phyloP scores from a whole-genome alignment of 2,888 invertebrate genomes.

The Crepidodera aurea region DNA sequence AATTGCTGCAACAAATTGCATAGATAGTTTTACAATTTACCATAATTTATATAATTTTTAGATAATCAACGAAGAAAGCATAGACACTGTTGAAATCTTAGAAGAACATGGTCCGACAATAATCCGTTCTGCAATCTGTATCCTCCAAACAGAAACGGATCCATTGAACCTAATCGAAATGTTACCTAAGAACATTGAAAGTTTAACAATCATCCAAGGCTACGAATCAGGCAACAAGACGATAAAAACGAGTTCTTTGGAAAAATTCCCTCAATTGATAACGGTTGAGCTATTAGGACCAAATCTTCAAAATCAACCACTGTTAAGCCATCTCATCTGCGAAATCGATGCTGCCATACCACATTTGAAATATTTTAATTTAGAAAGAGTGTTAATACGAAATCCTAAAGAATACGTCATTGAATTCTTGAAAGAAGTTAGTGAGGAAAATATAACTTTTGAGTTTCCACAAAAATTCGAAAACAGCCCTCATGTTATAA shows the following conservation, averaged over 20 bases:
- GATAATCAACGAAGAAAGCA: conserved; percentile 61
- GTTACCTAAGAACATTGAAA: conserved; percentile 64
- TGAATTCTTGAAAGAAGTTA: conserved; percentile 60
- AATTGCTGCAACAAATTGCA: too few relatives aligned
- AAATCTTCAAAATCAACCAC: conserved; percentile 52
- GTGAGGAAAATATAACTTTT: conserved; percentile 55
- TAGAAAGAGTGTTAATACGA: conserved; percentile 61
- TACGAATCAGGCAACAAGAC: conserved; percentile 63
- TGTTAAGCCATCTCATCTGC: conserved; percentile 58
- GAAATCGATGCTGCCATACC: conserved; percentile 63
- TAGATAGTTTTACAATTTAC: too few relatives aligned
- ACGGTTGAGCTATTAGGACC: conserved; percentile 70
- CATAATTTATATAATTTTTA: conserved; percentile 48
- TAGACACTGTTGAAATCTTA: conserved; percentile 53
- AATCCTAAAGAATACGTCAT: conserved; percentile 56
- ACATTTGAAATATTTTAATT: conserved; percentile 64
- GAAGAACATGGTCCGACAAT: conserved; percentile 57
- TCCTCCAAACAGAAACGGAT: conserved; percentile 63
- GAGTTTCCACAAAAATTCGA: conserved; percentile 57
- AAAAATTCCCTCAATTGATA: conserved; percentile 63
- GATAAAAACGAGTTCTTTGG: conserved; percentile 61
- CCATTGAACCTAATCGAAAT: conserved; percentile 58
- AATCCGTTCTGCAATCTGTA: conserved; percentile 65
- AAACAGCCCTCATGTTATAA: conserved; percentile 51
- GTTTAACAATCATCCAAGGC: conserved; percentile 67